phyloP scores from a whole-genome alignment of 1,140 invertebrate genomes.

The Augochlora pura region DNA sequence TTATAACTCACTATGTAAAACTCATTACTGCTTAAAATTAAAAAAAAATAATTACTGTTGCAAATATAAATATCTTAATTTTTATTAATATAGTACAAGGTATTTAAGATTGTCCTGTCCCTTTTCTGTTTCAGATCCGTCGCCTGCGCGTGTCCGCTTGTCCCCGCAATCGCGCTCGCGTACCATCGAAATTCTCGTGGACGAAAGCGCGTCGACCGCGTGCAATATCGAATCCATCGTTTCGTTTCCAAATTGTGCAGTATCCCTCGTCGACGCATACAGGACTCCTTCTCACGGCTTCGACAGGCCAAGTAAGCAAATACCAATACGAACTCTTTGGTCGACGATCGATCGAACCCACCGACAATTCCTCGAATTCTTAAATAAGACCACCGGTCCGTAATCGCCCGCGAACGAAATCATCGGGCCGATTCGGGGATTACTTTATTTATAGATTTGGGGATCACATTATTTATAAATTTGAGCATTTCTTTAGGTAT shows the following conservation, averaged over 20 bases:
- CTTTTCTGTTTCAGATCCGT: conserved; percentile 27
- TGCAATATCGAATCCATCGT: neutral
- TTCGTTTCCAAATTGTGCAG: neutral
- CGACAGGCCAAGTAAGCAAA: neutral
- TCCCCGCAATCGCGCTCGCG: neutral
- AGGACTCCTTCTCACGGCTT: too few species aligned
- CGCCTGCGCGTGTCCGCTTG: conserved; percentile 1
- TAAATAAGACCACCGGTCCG: too few species aligned
- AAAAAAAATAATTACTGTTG: too few species aligned
- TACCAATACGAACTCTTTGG: neutral
- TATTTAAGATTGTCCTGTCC: neutral
- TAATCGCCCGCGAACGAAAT: too few species aligned
- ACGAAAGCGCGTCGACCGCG: neutral
- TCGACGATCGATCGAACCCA: neutral
- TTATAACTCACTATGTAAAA: too few species aligned
- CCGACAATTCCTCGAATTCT: too few species aligned
- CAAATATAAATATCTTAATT: too few species aligned
- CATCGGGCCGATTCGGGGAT: too few species aligned
- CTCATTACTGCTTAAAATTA: too few species aligned
- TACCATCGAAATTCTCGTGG: conserved; percentile 13
- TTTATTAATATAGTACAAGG: too few species aligned
- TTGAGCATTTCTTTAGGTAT: too few species aligned
- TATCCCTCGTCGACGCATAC: too few species aligned
- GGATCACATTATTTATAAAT: neutral
- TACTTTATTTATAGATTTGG: neutral